phyloP scores from a whole-genome alignment of 2,888 invertebrate species.

The Anthophora plumipes region DNA sequence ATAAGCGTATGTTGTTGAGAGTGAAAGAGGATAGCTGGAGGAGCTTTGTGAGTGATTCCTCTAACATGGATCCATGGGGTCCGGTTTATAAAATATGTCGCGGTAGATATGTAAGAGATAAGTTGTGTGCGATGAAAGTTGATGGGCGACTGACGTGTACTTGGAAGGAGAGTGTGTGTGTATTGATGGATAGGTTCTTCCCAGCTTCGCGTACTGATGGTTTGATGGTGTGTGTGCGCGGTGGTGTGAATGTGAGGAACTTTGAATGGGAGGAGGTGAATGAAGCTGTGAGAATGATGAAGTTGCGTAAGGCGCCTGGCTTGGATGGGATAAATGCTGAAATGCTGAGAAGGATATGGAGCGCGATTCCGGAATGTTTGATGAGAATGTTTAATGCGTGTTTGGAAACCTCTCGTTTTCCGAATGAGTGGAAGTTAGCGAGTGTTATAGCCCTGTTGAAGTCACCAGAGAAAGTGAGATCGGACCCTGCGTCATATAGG shows the following conservation, averaged over 20 bases:
- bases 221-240: no score
- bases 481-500: conserved; percentile 12
- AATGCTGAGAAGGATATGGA: background rate
- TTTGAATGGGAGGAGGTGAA: no score
- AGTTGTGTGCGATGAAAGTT: background rate
- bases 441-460: background rate
- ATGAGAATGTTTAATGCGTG: background rate
- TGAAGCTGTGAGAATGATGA: no score
- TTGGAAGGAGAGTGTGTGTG: background rate
- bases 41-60: background rate
- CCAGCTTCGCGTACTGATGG: background rate
- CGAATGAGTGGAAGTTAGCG: background rate
- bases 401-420: background rate
- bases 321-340: background rate
- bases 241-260: no score
- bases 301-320: no score
- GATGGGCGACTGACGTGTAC: background rate
- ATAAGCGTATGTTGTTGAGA: background rate
- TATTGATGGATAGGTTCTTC: background rate
- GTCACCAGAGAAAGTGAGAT: background rate
- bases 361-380: background rate
- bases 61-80: conserved; percentile 5
- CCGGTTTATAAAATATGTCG: background rate
- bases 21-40: no score
- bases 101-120: background rate